Conservation (phyloP, 2,888 invertebrate genomes). For the Philonicus albiceps region DNA sequence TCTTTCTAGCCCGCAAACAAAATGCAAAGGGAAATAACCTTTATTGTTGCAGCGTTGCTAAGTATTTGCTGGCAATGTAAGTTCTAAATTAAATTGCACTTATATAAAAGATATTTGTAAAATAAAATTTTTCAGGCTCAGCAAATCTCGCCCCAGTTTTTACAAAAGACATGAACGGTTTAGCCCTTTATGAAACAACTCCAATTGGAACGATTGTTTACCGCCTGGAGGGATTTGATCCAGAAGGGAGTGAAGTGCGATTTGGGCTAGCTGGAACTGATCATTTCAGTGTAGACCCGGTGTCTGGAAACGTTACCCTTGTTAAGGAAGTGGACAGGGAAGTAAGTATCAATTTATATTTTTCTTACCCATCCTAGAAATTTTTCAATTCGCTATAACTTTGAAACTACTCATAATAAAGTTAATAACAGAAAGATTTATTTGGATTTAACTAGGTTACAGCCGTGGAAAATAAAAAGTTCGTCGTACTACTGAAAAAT, state of each 20-base stretch:
- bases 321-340: constrained; percentile 84
- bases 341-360: no score
- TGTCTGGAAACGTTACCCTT: constrained; percentile 80
- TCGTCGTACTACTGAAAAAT: no score
- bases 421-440: no score
- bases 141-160: constrained; percentile 77
- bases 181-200: constrained; percentile 80
- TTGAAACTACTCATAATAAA: no score
- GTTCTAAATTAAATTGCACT: not conserved
- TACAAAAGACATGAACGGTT: constrained; percentile 78
- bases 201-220: constrained; percentile 82
- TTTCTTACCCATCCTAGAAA: not conserved
- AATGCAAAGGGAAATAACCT: not conserved
- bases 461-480: no score
- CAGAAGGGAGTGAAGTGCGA: constrained; percentile 76
- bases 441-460: no score
- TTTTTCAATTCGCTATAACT: not conserved
- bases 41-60: not conserved
- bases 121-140: constrained; percentile 54
- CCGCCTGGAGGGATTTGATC: constrained; percentile 80
- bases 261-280: constrained; percentile 82
- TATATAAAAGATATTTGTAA: not conserved
- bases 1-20: not conserved
- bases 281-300: constrained; percentile 78
- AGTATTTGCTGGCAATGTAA: not conserved